These are phyloP conservation scores for Oscheius sp. DNA, from an alignment of 2,888 invertebrate genomes.

Conservation along the genomic window DNA sequence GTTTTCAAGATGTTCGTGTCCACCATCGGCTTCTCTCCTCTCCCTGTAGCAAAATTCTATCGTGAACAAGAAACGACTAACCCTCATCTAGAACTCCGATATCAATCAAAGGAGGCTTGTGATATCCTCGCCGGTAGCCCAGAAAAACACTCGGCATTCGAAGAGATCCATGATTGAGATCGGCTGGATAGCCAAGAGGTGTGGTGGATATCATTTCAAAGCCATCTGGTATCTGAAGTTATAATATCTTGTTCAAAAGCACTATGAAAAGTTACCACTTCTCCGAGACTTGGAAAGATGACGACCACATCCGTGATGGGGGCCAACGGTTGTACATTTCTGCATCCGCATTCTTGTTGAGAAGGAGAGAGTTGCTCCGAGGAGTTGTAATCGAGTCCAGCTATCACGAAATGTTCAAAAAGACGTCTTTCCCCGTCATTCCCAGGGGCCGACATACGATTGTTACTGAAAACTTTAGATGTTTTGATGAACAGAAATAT, in stretches of 20 bases:
- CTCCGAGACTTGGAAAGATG: constrained; percentile 88
- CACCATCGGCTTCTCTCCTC: constrained; percentile 82
- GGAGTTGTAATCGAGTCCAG: constrained; percentile 77
- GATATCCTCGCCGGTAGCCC: constrained; percentile 89
- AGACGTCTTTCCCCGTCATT: constrained; percentile 62
- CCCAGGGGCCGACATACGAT: constrained; percentile 9
- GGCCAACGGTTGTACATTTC: constrained; percentile 78
- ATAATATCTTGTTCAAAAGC: not conserved
- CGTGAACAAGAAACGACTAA: constrained; percentile 74
- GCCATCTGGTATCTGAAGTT: constrained; percentile 80
- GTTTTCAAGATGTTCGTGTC: constrained; percentile 88
- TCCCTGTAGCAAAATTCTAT: constrained; percentile 35
- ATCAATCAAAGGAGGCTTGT: constrained; percentile 95
- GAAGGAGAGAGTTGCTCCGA: constrained; percentile 74
- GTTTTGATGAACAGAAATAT: not conserved
- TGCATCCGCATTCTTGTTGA: constrained; percentile 68
- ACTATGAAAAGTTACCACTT: constrained; percentile 75
- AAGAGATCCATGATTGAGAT: constrained; percentile 93
- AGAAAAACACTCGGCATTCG: constrained; percentile 92
- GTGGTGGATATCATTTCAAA: constrained; percentile 83
- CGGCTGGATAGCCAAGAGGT: constrained; percentile 86
- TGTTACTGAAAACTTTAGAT: not conserved
- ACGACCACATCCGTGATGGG: constrained; percentile 96
- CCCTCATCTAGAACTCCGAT: constrained; percentile 97
- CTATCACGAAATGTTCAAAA: constrained; percentile 94